A percentile compares a stretch with the other conserved stretches of the same genome.
Conservation (phyloP, 2,113 vertebrate genomes). For the Cyrtonyx montezumae region DNA sequence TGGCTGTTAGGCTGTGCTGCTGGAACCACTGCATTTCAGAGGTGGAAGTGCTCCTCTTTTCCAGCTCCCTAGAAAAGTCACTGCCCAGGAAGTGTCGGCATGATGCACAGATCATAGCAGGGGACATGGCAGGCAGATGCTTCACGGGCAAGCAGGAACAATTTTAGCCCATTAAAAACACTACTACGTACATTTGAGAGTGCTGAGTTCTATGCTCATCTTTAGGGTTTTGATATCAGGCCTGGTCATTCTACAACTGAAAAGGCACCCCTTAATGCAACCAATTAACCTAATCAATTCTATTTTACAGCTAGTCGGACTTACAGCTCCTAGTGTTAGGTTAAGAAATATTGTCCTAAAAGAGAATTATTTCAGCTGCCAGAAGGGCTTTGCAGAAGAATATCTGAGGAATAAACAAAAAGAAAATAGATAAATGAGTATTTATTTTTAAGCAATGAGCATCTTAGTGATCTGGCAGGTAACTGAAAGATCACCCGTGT, state of each 20-base stretch:
- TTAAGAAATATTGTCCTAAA: neutral
- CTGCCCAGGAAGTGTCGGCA: neutral
- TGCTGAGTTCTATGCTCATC: neutral
- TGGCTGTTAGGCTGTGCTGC: accelerated
- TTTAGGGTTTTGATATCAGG: neutral
- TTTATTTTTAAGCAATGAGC: neutral
- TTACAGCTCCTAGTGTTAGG: neutral
- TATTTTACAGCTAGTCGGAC: neutral
- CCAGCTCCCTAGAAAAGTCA: neutral
- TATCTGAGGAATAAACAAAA: neutral
- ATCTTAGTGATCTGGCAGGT: neutral
- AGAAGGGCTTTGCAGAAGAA: neutral
- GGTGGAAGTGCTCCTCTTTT: neutral
- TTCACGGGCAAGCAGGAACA: neutral
- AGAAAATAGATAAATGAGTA: neutral
- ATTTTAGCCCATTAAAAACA: neutral
- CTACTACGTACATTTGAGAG: neutral
- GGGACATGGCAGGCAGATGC: neutral
- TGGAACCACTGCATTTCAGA: neutral
- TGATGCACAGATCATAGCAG: neutral
- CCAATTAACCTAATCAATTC: neutral
- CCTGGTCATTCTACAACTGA: no score
- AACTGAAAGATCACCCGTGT: no score
- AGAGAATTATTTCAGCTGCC: neutral
- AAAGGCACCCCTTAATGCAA: neutral